phyloP scores from a whole-genome alignment of 2,113 vertebrate genomes.

The Phoxinus phoxinus region DNA sequence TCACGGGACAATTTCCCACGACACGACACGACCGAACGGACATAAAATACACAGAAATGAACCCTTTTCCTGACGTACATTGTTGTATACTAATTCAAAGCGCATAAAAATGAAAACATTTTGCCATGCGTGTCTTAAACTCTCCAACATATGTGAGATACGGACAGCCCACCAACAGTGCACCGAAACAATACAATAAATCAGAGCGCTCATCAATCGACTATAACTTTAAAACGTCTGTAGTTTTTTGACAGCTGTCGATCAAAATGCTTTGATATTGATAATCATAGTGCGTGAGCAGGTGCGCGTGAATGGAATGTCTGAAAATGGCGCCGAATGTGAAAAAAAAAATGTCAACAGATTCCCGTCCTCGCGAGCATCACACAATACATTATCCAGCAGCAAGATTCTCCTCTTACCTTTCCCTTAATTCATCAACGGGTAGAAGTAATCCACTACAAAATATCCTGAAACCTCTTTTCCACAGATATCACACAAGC shows the following conservation, averaged over 20 bases:
- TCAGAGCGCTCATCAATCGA: neutral
- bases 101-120: neutral
- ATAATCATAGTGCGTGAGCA: slow-evolving; percentile 46
- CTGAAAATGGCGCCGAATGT: slow-evolving; percentile 79
- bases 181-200: slow-evolving; percentile 24
- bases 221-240: neutral
- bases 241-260: neutral
- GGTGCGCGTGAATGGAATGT: slow-evolving; percentile 61
- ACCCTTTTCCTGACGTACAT: neutral
- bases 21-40: neutral
- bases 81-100: neutral
- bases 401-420: slow-evolving; percentile 57
- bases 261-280: neutral
- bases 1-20: neutral
- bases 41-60: neutral
- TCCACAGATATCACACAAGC: slow-evolving; percentile 46
- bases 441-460: slow-evolving; percentile 35
- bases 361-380: slow-evolving; percentile 58
- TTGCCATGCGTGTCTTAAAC: neutral
- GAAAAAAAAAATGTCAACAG: slow-evolving; percentile 68
- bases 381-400: slow-evolving; percentile 52
- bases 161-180: neutral
- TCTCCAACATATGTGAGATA: neutral
- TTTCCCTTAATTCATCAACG: slow-evolving; percentile 48
- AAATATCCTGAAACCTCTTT: slow-evolving; percentile 32